Evolutionary conservation across 2,888 invertebrate species (phyloP).

Genomic region (Mesorhabditis spiculigera): DNA sequence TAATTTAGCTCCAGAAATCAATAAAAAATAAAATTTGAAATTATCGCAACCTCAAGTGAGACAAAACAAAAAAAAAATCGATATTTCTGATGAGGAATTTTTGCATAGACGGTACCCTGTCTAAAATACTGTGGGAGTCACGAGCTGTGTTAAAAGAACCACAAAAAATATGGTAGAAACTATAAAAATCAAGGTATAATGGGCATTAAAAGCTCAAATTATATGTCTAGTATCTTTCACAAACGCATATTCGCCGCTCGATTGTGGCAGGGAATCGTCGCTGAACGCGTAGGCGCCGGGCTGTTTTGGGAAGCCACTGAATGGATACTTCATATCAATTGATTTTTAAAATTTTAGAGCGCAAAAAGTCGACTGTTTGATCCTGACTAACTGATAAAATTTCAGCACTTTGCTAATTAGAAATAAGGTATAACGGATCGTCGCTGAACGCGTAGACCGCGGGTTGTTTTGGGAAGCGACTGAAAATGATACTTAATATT

Average conservation of each 20-base stretch:
- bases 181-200: neutral
- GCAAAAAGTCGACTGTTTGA: no score
- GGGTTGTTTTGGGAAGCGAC: neutral
- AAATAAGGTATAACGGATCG: neutral
- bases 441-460: neutral
- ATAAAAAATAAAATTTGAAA: neutral
- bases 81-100: neutral
- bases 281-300: neutral
- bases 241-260: neutral
- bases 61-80: neutral
- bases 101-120: neutral
- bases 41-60: neutral
- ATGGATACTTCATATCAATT: neutral
- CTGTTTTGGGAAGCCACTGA: slow-evolving; percentile 1
- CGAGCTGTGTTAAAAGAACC: neutral
- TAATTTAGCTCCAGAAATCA: no score
- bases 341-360: neutral
- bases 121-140: neutral
- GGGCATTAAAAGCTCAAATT: neutral
- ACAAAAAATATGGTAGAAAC: neutral
- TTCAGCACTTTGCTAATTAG: no score
- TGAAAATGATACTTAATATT: neutral
- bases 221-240: neutral
- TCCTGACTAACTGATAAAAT: no score
- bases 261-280: neutral